These are phyloP conservation scores for Phocides pigmalion DNA, from an alignment of 1,140 invertebrate genomes.

Conservation along the genomic window DNA sequence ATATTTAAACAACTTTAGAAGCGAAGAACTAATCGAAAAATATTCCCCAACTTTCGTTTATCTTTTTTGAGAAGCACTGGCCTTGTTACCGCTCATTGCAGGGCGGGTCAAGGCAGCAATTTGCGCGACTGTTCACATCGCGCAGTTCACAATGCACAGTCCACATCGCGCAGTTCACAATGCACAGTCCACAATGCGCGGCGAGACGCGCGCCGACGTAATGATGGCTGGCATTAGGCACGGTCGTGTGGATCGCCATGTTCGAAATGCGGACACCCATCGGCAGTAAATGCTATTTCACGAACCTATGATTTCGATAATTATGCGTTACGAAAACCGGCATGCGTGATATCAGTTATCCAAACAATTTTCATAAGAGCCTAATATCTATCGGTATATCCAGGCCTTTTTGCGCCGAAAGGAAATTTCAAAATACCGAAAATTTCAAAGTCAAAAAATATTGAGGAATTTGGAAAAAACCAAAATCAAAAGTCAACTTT, in stretches of 20 bases:
- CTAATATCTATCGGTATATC: no score
- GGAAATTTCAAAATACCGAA: no score
- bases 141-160: conserved; percentile 42
- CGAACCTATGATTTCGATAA: conserved; percentile 1
- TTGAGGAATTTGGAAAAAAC: no score
- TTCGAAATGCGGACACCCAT: conserved; percentile 8
- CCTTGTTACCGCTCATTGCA: conserved; percentile 14
- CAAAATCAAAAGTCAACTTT: no score
- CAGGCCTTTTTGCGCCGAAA: no score
- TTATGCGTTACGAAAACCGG: not conserved
- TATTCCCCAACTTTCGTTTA: no score
- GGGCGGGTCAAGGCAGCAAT: conserved; percentile 53
- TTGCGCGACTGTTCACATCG: conserved; percentile 49
- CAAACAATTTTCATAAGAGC: no score
- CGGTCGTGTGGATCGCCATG: conserved; percentile 20
- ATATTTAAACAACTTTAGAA: no score
- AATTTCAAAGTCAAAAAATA: no score
- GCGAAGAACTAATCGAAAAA: no score
- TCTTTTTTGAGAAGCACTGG: conserved; percentile 34
- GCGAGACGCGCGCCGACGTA: conserved; percentile 25
- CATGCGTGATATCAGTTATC: no score
- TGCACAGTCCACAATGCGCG: conserved; percentile 12
- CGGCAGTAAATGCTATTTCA: not conserved
- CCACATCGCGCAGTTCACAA: conserved; percentile 41
- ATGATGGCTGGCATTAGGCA: conserved; percentile 31